Conservation (phyloP, 2,113 vertebrate genomes). For the Urocitellus parryii region DNA sequence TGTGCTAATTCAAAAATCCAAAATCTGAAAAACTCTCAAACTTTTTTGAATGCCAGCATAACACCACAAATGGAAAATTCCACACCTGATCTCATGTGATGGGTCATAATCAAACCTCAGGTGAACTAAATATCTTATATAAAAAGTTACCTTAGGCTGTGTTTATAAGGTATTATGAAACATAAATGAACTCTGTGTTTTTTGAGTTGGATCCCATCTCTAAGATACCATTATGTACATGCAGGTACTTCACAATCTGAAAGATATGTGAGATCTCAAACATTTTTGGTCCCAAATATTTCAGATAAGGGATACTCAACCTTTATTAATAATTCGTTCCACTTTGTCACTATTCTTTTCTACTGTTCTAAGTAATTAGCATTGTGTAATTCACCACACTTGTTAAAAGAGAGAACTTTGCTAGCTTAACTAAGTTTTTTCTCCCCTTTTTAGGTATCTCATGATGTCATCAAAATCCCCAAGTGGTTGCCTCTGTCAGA, state of each 20-base stretch:
- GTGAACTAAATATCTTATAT: background rate
- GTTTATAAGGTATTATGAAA: background rate
- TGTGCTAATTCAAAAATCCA: background rate
- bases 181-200: background rate
- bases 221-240: background rate
- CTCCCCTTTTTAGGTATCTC: conserved; percentile 89
- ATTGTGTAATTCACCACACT: background rate
- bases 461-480: conserved; percentile 91
- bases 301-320: background rate
- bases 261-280: background rate
- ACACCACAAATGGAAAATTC: background rate
- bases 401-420: background rate
- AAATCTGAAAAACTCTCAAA: background rate
- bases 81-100: background rate
- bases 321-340: background rate
- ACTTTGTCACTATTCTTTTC: conserved; percentile 53
- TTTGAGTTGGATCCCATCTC: background rate
- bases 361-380: background rate
- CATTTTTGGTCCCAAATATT: background rate
- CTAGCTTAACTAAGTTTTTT: conserved; percentile 65
- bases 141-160: background rate
- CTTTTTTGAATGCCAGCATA: background rate
- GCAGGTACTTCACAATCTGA: background rate
- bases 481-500: conserved; percentile 92
- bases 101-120: background rate